A percentile compares a stretch with the other conserved stretches of the same genome.
Conservation (phyloP, 2,797 vertebrate genomes). For the Arctocebus calabarensis region DNA sequence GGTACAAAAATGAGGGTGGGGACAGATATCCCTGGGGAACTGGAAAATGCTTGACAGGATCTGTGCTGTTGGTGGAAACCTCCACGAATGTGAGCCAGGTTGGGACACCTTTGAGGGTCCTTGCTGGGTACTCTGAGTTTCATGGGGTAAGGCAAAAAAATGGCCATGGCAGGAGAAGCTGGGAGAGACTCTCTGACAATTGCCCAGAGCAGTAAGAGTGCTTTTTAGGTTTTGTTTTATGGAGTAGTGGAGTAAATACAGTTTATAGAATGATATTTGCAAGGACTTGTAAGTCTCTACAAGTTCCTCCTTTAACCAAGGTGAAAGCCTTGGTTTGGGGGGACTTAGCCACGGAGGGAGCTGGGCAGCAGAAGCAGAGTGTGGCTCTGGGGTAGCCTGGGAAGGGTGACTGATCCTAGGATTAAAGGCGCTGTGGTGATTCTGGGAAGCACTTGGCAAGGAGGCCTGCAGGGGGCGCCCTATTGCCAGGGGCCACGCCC, state of each 20-base stretch:
- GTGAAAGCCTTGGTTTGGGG: neutral
- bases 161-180: too few relatives aligned
- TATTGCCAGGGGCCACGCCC: neutral
- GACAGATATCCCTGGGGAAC: neutral
- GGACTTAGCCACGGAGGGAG: neutral
- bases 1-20: neutral
- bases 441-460: too few relatives aligned
- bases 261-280: neutral
- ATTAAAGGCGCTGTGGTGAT: neutral
- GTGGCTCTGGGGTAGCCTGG: neutral
- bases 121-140: neutral
- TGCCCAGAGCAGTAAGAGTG: too few relatives aligned
- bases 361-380: neutral
- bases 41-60: neutral
- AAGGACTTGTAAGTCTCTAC: neutral
- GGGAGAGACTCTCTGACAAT: neutral
- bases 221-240: neutral
- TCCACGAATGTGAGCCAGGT: neutral
- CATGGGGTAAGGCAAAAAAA: neutral
- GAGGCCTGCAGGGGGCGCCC: neutral
- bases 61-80: neutral
- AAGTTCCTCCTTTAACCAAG: neutral
- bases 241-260: neutral
- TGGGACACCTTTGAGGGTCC: neutral
- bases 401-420: neutral